Base-by-base conservation (phyloP, 2,113 vertebrate species). In the Fregata magnificens region DNA sequence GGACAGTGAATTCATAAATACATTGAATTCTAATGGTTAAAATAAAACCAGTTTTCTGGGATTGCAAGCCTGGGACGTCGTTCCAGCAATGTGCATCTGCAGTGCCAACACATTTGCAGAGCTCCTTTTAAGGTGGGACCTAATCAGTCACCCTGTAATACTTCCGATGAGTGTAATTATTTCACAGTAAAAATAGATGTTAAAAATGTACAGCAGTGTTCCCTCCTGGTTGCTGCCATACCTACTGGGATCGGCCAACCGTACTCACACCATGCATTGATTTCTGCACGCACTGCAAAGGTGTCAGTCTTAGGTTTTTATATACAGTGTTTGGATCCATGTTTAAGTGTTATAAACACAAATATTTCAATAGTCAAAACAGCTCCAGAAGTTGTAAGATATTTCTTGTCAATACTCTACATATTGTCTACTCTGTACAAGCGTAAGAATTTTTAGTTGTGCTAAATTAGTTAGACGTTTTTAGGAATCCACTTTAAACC, bases 231-330 rank as follows among this genome's bases (percentile, higher is more conserved):
- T 52, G 38, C 45, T 79, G 59, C 52, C 28, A 5, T 7, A 42
- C 21, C 10, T n/a, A 26, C 28, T 1, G 4, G 15, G 36, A 38
- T 18, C 4, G 3, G 10, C 11, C 53, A n/a, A 2, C 19, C 2
- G 1, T 16, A 29, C 44, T 90, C 17, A 11, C 21, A 29, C 22
- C 0, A 1, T 22, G 49, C 49, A 18, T 5, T 11, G 62, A 32
- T 50, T 59, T 71, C 45, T 59, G 38, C 49, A 18, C 0, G 1
- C 2, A 1, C n/a, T 28, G 6, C 29, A n/a, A 53, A 71, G 26
- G 29, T 53, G 6, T 34, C n/a, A 22, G 16, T 26, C 19, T 26
- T 29, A 38, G 28, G 6, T 9, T 59, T 63, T 78, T 50, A 22
- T 40, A 42, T 28, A 3, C 6, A 47, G 52, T 31, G 19, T 72